Percentiles rank a stretch among this genome's conserved stretches.
Evolutionary conservation across 2,797 vertebrate genomes (phyloP).

Genomic region (Chanos chanos): DNA sequence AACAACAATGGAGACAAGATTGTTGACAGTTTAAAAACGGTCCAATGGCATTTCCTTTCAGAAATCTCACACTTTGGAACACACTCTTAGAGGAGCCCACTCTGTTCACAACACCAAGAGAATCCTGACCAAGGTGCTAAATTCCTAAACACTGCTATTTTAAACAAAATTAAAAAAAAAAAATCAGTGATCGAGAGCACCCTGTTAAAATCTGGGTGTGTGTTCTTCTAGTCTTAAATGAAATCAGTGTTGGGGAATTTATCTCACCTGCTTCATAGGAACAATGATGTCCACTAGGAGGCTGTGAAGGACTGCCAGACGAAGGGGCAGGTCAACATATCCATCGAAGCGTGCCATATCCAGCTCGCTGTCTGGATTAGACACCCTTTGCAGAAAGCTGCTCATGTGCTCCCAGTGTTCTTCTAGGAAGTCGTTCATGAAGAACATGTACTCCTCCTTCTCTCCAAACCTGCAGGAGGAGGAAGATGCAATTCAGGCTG

Average conservation of each 20-base stretch:
- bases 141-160: slow-evolving; percentile 15
- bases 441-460: slow-evolving; percentile 95
- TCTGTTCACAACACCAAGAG: no score
- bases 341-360: slow-evolving; percentile 79
- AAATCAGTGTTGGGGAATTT: not conserved
- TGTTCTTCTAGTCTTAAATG: no score
- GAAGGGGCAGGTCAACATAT: slow-evolving; percentile 84
- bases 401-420: slow-evolving; percentile 82
- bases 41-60: no score
- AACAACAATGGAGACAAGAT: no score
- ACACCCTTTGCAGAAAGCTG: slow-evolving; percentile 79
- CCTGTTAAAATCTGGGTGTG: not conserved
- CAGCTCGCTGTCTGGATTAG: slow-evolving; percentile 69
- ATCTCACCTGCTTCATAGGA: slow-evolving; percentile 76
- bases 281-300: slow-evolving; percentile 86
- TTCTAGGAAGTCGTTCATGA: slow-evolving; percentile 92
- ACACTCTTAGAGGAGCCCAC: no score
- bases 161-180: not conserved
- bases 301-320: slow-evolving; percentile 85
- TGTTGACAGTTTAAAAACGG: no score
- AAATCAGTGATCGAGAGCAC: not conserved
- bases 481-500: not conserved
- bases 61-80: no score
- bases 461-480: slow-evolving; percentile 81
- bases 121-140: no score